Percentiles rank a stretch among this genome's conserved stretches.
phyloP scores from a whole-genome alignment of 2,888 invertebrate species.

The Campoplex capitator region DNA sequence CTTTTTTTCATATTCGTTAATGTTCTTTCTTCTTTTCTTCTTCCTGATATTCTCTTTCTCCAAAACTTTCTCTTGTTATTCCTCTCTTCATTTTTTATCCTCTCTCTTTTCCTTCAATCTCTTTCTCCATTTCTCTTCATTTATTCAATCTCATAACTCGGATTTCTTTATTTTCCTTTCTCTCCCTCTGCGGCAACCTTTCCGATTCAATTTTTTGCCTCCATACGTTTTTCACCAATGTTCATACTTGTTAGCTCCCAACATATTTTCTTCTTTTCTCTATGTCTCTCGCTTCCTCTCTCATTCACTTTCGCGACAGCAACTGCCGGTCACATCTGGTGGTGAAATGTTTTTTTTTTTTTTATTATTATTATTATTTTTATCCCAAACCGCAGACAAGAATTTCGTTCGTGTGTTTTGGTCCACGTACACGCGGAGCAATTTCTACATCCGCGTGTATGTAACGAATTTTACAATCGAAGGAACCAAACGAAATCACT shows the following conservation, averaged over 20 bases:
- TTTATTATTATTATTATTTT: constrained; percentile 3
- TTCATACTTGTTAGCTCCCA: constrained; percentile 74
- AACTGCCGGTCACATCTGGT: constrained; percentile 67
- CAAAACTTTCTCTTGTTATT: constrained; percentile 22
- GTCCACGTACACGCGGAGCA: background rate
- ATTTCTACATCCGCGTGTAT: background rate
- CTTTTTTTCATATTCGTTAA: constrained; percentile 2
- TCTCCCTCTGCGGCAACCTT: constrained; percentile 27
- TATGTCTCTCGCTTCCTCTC: constrained; percentile 16
- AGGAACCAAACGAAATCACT: background rate
- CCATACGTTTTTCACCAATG: constrained; percentile 68
- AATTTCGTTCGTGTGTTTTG: constrained; percentile 42
- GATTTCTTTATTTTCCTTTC: constrained; percentile 42
- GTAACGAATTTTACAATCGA: background rate
- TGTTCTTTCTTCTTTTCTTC: constrained; percentile 27
- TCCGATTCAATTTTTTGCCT: constrained; percentile 63
- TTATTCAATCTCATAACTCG: constrained; percentile 5
- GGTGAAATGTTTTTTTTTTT: constrained; percentile 20
- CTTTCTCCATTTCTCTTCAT: constrained; percentile 23
- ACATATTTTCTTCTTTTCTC: background rate
- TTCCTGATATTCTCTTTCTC: background rate
- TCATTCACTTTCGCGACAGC: constrained; percentile 71
- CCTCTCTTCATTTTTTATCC: background rate
- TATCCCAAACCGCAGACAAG: constrained; percentile 50
- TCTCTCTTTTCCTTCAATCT: constrained; percentile 15